Base-by-base conservation (phyloP, 1,140 invertebrate genomes). In the Drosophila watanabei region DNA sequence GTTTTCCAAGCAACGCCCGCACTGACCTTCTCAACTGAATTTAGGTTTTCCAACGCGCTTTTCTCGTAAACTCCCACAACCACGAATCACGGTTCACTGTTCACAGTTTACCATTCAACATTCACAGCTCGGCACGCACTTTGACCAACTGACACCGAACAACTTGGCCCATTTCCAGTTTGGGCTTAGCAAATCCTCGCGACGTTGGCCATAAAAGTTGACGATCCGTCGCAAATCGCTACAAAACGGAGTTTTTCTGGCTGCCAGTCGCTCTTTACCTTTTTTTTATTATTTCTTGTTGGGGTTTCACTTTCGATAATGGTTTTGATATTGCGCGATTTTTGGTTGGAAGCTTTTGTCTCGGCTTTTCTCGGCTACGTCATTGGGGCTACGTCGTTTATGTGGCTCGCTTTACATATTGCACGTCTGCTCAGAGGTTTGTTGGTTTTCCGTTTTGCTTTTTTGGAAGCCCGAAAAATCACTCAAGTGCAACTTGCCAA, bases 401-500 rank as follows among this genome's bases (percentile, higher is more conserved):
- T 69, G 79, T 87, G 73, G 65, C 78, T 81, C 69, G 82, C 82
- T 85, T 90, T 89, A 89, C 85, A 89, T 85, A 64, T 89, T 85
- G 77, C 85, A 82, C 85, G 75, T 82, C 66, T 81, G 63, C 52
- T 65, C 62, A 75, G 80, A 88, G 68, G 71, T 76, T 81, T 89
- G 70, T 85, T 82, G 59, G 86, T 79, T 85, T 89, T 81, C 69
- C 68, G 80, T 80, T 84, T 86, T 65, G 66, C 64, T 85, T 52
- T 51, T 83, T 70, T 88, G 85, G 86, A 69, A 90, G 86, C 82
- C 85, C 85, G 82, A 89, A 89, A 89, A 89, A 90, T 89, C 86
- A 89, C 86, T 89, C 79, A 89, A 89, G 86, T 90, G 86, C 86
- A 89, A 89, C 86, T 89, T 90, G 86, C 86, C 86, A 89, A 90